Conservation (phyloP, 2,797 vertebrate genomes). For the Anisognathus igniventris region DNA sequence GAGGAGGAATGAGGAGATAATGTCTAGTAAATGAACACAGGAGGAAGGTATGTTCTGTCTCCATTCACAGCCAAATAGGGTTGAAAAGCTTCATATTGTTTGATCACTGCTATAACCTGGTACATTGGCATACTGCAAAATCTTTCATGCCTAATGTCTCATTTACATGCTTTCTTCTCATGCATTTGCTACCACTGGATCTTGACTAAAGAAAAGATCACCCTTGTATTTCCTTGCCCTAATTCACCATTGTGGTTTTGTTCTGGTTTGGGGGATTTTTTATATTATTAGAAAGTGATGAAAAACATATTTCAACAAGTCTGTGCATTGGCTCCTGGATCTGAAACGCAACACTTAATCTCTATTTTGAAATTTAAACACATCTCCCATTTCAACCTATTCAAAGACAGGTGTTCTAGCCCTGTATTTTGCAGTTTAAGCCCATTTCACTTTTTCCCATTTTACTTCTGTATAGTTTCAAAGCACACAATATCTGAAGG, state of each 20-base stretch:
- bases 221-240: neutral
- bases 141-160: neutral
- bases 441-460: neutral
- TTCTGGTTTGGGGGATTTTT: neutral
- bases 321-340: neutral
- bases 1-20: neutral
- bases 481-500: neutral
- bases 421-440: neutral
- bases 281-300: neutral
- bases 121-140: neutral
- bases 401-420: neutral
- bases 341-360: neutral
- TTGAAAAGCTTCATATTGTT: neutral
- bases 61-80: neutral
- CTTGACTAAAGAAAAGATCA: neutral
- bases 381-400: neutral
- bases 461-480: neutral
- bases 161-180: neutral
- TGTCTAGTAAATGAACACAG: neutral
- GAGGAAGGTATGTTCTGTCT: neutral
- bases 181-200: neutral
- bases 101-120: neutral
- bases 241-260: neutral
- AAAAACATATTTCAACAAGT: fast-evolving
- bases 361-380: neutral